Evolutionary conservation across 35 echinoderm and acorn worm species (phyloP), one percentile per base, ranked within the genome.

Genomic region (Lytechinus pictus): DNA sequence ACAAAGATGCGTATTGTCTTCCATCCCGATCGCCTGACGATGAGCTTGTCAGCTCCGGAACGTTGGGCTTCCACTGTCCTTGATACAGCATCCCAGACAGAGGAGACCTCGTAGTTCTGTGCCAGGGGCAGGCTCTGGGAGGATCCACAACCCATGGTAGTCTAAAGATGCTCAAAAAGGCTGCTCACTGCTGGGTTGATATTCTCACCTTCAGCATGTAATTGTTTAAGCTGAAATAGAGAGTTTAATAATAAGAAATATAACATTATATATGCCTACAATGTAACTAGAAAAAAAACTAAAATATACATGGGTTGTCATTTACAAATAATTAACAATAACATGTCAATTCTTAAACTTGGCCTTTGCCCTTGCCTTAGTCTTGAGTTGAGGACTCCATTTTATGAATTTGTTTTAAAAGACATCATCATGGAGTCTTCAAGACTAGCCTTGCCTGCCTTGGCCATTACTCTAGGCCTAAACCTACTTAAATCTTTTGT

Each of bases 1-100:
- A 97, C 96, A 96, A 97, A 97, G 54, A 97, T 95, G 54, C 96
- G 33, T 27, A 97, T 89, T 1, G 96, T 97, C 86, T 97, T 97
- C 96, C 96, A 97, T 93, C 96, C 92, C 87, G 96, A 97, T 8
- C 96, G 87, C 27, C 54, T 57, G 95, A 97, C 95, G n/a, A 97
- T 95, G 58, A 95, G 95, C 27, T 95, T 95, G 28, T 97, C 94
- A 5, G 89, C 24, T 27, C 28, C 61, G 0, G 6, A 10, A 6
- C 95, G 60, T 7, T 91, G 55, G 72, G 86, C 57, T 55, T 95
- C 92, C 19, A 95, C 91, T 6, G 96, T 97, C n/a, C 95, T 53
- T 5, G 90, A 71, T 16, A 97, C 96, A 53, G 95, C 90, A 54
- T 97, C 95, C 96, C 96, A 97, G 28, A 94, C 93, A 0, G 79